These are phyloP conservation scores for Microctenopoma lineatum DNA, from an alignment of 2,797 vertebrate genomes.

Conservation along the genomic window DNA sequence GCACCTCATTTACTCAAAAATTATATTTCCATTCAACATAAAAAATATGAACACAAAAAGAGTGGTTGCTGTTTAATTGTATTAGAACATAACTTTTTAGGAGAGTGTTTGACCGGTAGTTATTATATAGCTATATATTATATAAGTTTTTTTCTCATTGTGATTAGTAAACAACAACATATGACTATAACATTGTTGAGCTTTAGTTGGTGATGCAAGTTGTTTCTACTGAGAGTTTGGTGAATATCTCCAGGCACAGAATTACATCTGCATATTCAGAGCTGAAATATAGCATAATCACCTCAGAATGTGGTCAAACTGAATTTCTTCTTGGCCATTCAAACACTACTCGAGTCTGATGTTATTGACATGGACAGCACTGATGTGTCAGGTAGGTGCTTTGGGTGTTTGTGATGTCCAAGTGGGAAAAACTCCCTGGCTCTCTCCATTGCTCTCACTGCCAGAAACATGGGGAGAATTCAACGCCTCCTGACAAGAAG, in stretches of 20 bases:
- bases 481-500: constrained; percentile 71
- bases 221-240: constrained; percentile 16
- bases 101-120: no score
- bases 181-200: not conserved
- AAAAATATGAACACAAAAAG: no score
- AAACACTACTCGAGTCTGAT: constrained; percentile 42
- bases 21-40: no score
- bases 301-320: constrained; percentile 34
- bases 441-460: constrained; percentile 39
- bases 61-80: no score
- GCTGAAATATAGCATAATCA: constrained; percentile 20
- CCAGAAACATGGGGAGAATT: constrained; percentile 36
- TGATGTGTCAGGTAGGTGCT: constrained; percentile 55
- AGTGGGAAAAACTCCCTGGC: constrained; percentile 36
- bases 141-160: not conserved
- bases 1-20: no score
- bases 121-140: no score
- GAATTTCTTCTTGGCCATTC: constrained; percentile 42
- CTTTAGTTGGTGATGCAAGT: not conserved
- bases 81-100: no score
- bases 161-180: not conserved
- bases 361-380: constrained; percentile 51
- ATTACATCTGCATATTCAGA: constrained; percentile 52
- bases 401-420: constrained; percentile 45
- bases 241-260: constrained; percentile 9